Conservation (phyloP, 1,140 invertebrate species). For the Cherax destructor region DNA sequence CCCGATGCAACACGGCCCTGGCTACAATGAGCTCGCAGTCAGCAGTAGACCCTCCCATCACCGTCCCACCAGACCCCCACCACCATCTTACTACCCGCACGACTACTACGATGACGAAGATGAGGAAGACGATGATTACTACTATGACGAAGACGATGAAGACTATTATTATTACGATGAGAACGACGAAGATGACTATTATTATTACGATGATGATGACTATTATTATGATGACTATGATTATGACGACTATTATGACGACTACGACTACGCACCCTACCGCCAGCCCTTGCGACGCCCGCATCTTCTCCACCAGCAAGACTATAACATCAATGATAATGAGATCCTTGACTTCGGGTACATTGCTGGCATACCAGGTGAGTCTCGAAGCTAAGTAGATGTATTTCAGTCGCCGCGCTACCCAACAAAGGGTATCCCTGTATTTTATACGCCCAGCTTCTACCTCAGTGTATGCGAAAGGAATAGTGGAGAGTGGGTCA, state of each 20-base stretch:
- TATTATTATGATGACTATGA: conserved; percentile 49
- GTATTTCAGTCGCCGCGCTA: too few relatives aligned
- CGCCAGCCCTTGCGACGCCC: conserved; percentile 10
- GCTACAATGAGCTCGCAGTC: conserved; percentile 39
- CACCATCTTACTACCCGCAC: conserved; percentile 5
- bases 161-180: conserved; percentile 47
- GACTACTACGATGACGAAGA: conserved; percentile 20
- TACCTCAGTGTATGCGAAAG: too few relatives aligned
- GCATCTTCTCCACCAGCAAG: conserved; percentile 23
- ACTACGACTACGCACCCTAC: conserved; percentile 56
- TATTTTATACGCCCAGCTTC: too few relatives aligned
- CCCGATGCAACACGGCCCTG: conserved; percentile 33
- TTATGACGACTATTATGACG: conserved; percentile 49
- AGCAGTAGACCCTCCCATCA: not conserved
- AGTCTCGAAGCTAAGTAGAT: not conserved
- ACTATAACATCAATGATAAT: conserved; percentile 52
- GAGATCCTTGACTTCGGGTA: conserved; percentile 66
- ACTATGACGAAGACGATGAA: conserved; percentile 54
- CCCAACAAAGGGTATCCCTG: too few relatives aligned
- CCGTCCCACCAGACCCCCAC: not conserved
- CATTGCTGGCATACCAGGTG: conserved; percentile 69
- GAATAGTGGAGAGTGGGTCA: too few relatives aligned
- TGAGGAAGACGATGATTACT: conserved; percentile 59
- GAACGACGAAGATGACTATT: conserved; percentile 34
- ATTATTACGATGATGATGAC: conserved; percentile 34